Percentiles rank a stretch among this genome's conserved stretches.
Conservation (phyloP, 2,113 vertebrate genomes). For the Thoracochromis brauschi region DNA sequence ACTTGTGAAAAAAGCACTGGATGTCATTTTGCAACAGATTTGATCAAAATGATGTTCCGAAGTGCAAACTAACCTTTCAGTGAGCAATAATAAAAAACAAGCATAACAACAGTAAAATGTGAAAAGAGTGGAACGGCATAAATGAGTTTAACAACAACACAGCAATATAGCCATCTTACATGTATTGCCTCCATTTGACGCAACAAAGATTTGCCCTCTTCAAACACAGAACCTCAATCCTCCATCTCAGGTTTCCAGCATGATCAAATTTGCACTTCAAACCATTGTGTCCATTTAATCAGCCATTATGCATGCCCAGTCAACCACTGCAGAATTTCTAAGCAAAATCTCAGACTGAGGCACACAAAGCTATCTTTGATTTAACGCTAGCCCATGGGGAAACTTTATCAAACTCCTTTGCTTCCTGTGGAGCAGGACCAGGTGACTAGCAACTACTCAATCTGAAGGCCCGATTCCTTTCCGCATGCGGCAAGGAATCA, state of each 20-base stretch:
- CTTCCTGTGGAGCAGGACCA: conserved; percentile 62
- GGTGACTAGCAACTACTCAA: conserved; percentile 64
- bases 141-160: background rate
- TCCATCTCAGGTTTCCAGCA: conserved; percentile 58
- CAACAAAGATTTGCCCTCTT: conserved; percentile 51
- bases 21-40: background rate
- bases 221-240: conserved; percentile 66
- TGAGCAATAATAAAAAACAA: background rate
- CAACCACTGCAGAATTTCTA: conserved; percentile 71
- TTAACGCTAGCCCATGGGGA: conserved; percentile 64
- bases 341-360: conserved; percentile 64
- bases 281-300: conserved; percentile 76
- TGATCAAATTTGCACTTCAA: conserved; percentile 83
- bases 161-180: background rate
- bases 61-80: background rate
- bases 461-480: conserved; percentile 49
- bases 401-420: conserved; percentile 69
- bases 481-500: conserved; percentile 26
- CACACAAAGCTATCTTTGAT: conserved; percentile 81
- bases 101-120: background rate
- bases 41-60: background rate
- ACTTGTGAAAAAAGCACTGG: rapidly evolving
- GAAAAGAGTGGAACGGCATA: background rate
- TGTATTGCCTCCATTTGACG: conserved; percentile 16
- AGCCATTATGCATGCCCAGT: conserved; percentile 73